Evolutionary conservation across 2,113 vertebrate species (phyloP).

Genomic region (Serilophus lunatus): DNA sequence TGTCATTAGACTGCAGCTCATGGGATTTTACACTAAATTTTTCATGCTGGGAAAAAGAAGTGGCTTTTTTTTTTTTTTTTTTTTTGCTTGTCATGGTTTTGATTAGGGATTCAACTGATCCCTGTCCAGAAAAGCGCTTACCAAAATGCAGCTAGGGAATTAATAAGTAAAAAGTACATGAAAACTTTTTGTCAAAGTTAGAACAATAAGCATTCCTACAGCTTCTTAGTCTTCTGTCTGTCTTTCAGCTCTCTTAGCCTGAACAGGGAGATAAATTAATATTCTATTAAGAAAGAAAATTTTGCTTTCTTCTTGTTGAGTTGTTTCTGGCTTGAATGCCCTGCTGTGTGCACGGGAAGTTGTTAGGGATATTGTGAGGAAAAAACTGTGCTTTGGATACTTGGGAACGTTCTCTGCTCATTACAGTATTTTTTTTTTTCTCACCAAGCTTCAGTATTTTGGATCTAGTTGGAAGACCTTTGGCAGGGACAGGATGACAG

Average conservation of each 20-base stretch:
- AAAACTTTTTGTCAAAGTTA: not conserved
- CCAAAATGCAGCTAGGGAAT: not conserved
- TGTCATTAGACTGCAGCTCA: conserved; percentile 13
- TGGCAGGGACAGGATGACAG: not conserved
- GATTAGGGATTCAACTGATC: conserved; percentile 55
- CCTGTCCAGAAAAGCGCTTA: conserved; percentile 25
- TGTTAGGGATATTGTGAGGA: not conserved
- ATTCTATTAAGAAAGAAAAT: not conserved
- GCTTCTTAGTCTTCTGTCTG: not conserved
- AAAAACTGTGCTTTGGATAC: not conserved
- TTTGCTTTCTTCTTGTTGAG: not conserved
- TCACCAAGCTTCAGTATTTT: not conserved
- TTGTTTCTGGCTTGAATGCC: not conserved
- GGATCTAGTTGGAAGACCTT: not conserved
- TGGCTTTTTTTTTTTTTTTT: not conserved
- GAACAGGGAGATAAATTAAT: not conserved
- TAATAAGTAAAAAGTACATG: conserved; percentile 18
- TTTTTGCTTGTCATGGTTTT: not conserved
- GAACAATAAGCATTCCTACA: not conserved
- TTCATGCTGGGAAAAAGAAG: conserved; percentile 30
- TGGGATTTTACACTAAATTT: conserved; percentile 43
- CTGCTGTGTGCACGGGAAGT: not conserved
- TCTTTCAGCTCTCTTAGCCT: not conserved
- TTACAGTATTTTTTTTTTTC: not conserved
- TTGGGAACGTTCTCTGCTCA: not conserved